These are phyloP conservation scores for Xiphydria camelus DNA, from an alignment of 2,888 invertebrate species.

Conservation along the genomic window DNA sequence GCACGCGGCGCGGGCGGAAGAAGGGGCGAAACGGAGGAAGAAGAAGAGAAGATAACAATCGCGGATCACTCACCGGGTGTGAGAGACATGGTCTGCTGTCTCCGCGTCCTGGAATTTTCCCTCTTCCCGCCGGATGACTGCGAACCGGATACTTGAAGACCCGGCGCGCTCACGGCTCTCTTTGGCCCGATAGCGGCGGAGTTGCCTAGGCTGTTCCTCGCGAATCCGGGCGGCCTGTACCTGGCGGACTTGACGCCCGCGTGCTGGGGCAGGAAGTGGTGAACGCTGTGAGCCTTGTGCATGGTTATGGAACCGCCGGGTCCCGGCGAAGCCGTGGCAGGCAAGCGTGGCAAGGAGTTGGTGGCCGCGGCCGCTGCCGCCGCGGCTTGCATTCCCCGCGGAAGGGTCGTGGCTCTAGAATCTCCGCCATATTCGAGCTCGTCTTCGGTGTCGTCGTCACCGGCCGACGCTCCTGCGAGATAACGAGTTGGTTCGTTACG, in stretches of 20 bases:
- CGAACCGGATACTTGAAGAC: conserved; percentile 66
- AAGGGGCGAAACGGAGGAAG: background rate
- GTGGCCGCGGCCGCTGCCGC: conserved; percentile 62
- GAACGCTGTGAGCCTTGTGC: conserved; percentile 68
- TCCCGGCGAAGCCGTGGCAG: conserved; percentile 60
- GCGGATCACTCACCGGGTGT: conserved; percentile 49
- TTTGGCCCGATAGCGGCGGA: conserved; percentile 62
- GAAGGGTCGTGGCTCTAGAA: conserved; percentile 65
- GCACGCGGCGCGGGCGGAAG: too few relatives aligned
- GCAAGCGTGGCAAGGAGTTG: conserved; percentile 78
- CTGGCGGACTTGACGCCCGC: conserved; percentile 81
- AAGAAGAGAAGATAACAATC: background rate
- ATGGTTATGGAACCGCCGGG: conserved; percentile 54
- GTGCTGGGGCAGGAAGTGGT: conserved; percentile 62
- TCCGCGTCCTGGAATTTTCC: conserved; percentile 63
- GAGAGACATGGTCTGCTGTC: conserved; percentile 59
- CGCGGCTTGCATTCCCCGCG: conserved; percentile 66
- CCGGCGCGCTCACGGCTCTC: conserved; percentile 75
- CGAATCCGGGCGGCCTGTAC: conserved; percentile 83
- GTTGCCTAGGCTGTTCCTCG: conserved; percentile 59
- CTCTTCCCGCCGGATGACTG: conserved; percentile 42
- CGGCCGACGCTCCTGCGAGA: conserved; percentile 59
- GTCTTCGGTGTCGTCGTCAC: conserved; percentile 51
- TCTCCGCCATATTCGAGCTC: conserved; percentile 52
- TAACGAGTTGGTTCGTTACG: conserved; percentile 61